phyloP scores from a whole-genome alignment of 1,140 invertebrate genomes.

The Archivesica marissinica region DNA sequence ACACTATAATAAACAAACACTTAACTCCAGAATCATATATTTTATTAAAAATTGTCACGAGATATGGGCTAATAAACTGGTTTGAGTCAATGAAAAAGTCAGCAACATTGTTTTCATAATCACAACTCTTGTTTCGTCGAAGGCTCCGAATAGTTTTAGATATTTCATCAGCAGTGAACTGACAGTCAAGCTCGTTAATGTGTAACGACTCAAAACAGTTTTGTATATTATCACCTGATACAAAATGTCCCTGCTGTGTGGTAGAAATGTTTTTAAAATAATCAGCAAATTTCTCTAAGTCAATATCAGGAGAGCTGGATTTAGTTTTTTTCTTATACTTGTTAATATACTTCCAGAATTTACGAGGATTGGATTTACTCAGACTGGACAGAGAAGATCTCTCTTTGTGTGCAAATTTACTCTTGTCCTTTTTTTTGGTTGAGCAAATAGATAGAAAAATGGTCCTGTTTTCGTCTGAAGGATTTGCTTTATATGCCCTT shows the following conservation, averaged over 20 bases:
- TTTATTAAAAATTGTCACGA: too few relatives aligned
- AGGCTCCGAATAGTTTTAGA: not conserved
- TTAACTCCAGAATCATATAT: too few relatives aligned
- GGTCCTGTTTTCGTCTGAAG: not conserved
- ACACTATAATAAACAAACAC: too few relatives aligned
- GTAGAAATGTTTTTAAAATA: slow-evolving; percentile 1
- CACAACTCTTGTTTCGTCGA: not conserved
- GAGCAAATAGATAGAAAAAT: not conserved
- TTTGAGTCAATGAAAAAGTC: too few relatives aligned
- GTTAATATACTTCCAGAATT: slow-evolving; percentile 6
- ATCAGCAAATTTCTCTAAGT: not conserved
- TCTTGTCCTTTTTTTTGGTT: too few relatives aligned
- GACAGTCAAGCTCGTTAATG: not conserved
- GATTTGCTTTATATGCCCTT: not conserved
- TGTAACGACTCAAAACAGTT: not conserved
- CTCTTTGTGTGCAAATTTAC: not conserved
- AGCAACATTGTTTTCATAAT: not conserved
- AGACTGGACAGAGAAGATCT: not conserved
- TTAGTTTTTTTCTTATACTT: slow-evolving; percentile 9
- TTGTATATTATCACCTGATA: not conserved
- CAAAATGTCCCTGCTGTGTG: not conserved
- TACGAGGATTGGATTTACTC: not conserved
- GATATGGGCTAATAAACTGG: too few relatives aligned
- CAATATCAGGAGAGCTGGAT: not conserved
- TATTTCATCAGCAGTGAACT: not conserved